Evolutionary conservation across 2,797 vertebrate genomes (phyloP).

Genomic region (Sebastes itinus): DNA sequence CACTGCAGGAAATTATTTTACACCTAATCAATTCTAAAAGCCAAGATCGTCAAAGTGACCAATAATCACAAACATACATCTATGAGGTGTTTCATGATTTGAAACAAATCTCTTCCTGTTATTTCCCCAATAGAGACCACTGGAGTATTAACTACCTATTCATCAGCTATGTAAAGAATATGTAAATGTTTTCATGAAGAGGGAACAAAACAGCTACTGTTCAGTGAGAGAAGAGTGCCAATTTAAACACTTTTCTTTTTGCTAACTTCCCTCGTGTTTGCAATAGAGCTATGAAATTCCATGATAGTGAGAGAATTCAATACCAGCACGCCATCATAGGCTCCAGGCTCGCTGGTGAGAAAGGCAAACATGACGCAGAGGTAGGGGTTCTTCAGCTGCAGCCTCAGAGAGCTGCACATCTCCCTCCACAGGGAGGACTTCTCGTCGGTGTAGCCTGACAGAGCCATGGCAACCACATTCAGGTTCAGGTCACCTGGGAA

Average conservation of each 20-base stretch:
- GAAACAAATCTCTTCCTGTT: slow-evolving; percentile 34
- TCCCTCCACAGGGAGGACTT: slow-evolving; percentile 98
- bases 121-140: slow-evolving; percentile 14
- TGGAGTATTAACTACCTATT: not conserved
- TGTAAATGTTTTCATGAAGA: not conserved
- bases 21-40: not conserved
- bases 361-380: slow-evolving; percentile 98
- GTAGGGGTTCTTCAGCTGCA: slow-evolving; percentile 95
- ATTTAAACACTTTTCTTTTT: not conserved
- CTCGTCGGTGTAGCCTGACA: slow-evolving; percentile 97
- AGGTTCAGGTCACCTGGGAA: slow-evolving; percentile 94
- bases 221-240: not conserved
- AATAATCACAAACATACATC: slow-evolving; percentile 30
- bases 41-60: no score
- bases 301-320: not conserved
- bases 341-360: slow-evolving; percentile 94
- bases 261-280: not conserved
- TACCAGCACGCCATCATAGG: slow-evolving; percentile 96
- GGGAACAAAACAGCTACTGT: slow-evolving; percentile 8
- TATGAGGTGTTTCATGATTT: slow-evolving; percentile 21
- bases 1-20: not conserved
- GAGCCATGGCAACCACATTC: slow-evolving; percentile 98
- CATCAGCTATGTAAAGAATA: not conserved
- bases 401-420: slow-evolving; percentile 96
- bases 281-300: not conserved